These are phyloP conservation scores for Epinephelus awoara DNA, from an alignment of 2,797 vertebrate genomes.

Conservation along the genomic window DNA sequence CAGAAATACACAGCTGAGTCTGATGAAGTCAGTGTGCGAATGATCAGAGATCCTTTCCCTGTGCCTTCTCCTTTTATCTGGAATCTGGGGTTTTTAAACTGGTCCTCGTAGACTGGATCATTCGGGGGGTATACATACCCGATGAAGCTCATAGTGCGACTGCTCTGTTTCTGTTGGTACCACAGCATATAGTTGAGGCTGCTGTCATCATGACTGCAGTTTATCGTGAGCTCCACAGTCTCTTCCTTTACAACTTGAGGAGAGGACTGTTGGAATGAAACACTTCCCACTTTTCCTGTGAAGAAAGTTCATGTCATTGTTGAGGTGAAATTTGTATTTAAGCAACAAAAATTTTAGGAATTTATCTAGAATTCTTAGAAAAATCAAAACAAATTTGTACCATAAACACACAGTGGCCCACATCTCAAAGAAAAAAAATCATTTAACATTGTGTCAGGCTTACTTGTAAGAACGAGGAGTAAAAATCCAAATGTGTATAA, in stretches of 20 bases:
- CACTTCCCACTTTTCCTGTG: slow-evolving; percentile 28
- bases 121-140: not conserved
- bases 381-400: not conserved
- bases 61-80: slow-evolving; percentile 8
- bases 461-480: slow-evolving; percentile 15
- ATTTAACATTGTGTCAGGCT: not conserved
- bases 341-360: not conserved
- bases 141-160: slow-evolving; percentile 19
- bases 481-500: slow-evolving; percentile 20
- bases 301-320: not conserved
- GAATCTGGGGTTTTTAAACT: slow-evolving; percentile 38
- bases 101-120: not conserved
- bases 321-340: not conserved
- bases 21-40: slow-evolving; percentile 9
- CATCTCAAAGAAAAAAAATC: not conserved
- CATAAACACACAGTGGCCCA: not conserved
- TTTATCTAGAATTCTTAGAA: not conserved
- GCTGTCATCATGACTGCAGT: slow-evolving; percentile 46
- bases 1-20: slow-evolving; percentile 69
- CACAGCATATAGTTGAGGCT: slow-evolving; percentile 36
- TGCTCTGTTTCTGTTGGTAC: slow-evolving; percentile 53
- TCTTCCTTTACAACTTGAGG: slow-evolving; percentile 11
- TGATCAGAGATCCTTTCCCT: slow-evolving; percentile 7
- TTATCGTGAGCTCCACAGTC: slow-evolving; percentile 11
- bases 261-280: slow-evolving; percentile 47